These are phyloP conservation scores for Salvelinus namaycush DNA, from an alignment of 2,113 vertebrate genomes.

Conservation along the genomic window DNA sequence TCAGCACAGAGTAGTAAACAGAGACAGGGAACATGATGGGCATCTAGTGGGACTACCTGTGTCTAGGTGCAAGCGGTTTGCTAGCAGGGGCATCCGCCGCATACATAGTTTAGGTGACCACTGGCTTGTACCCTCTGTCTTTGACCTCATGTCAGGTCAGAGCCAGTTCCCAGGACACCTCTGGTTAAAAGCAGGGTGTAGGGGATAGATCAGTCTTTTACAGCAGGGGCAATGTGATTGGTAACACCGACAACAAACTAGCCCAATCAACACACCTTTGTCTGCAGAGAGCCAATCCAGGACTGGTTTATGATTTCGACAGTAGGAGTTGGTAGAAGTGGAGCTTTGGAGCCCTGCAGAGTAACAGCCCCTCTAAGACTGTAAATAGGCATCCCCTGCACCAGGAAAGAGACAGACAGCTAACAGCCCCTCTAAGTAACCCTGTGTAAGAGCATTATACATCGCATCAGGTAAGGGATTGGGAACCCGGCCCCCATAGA, in stretches of 20 bases:
- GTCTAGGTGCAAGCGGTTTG: too few relatives aligned
- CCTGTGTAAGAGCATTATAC: conserved; percentile 25
- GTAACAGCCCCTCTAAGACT: too few relatives aligned
- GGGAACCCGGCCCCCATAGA: not conserved
- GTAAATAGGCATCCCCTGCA: too few relatives aligned
- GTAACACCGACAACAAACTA: not conserved
- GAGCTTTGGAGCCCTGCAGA: too few relatives aligned
- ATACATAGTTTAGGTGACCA: too few relatives aligned
- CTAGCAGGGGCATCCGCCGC: too few relatives aligned
- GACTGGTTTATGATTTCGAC: too few relatives aligned
- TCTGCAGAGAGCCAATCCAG: not conserved
- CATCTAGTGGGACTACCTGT: not conserved
- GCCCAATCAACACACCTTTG: not conserved
- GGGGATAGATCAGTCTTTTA: not conserved
- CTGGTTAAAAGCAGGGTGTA: conserved; percentile 18
- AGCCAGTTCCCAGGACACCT: conserved; percentile 28
- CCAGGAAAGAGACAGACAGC: not conserved
- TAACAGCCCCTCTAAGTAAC: not conserved
- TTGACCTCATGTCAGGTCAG: too few relatives aligned
- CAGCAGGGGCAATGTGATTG: conserved; percentile 12
- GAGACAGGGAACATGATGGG: not conserved
- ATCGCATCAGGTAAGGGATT: conserved; percentile 1
- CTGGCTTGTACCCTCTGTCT: too few relatives aligned
- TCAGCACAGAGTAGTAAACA: not conserved
- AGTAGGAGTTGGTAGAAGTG: too few relatives aligned